A percentile compares a stretch with the other conserved stretches of the same genome.
These are phyloP conservation scores for Chaetophractus vellerosus DNA, from an alignment of 2,797 vertebrate genomes.

Conservation along the genomic window DNA sequence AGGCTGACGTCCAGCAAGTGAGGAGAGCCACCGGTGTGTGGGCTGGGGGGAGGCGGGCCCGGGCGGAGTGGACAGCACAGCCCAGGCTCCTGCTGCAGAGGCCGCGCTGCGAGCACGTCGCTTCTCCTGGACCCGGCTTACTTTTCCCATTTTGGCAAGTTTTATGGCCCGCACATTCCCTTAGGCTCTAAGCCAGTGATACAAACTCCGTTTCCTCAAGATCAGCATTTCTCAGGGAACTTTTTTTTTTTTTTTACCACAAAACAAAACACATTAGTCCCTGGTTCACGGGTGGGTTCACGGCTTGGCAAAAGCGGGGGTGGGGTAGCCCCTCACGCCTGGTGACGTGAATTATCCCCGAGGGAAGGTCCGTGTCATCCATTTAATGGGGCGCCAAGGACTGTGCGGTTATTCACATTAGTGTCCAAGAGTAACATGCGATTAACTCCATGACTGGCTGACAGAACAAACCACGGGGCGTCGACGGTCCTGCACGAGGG, in stretches of 20 bases:
- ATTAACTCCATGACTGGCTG: conserved; percentile 81
- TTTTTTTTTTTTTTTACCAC: background rate
- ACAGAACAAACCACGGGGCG: no score
- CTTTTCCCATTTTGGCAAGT: conserved; percentile 40
- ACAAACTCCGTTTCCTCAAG: conserved; percentile 43
- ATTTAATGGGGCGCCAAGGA: no score
- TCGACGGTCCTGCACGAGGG: conserved; percentile 80
- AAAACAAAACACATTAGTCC: conserved; percentile 12
- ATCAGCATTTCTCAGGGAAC: background rate
- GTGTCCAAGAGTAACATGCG: conserved; percentile 63
- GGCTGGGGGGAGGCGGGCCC: background rate
- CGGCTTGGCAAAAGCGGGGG: no score
- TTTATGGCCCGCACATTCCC: background rate
- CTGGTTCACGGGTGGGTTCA: conserved; percentile 71
- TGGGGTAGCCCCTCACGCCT: background rate
- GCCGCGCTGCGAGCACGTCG: background rate
- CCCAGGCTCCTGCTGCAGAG: background rate
- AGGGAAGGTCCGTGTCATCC: conserved; percentile 46
- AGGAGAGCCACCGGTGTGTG: background rate
- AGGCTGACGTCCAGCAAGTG: background rate
- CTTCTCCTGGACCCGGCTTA: background rate
- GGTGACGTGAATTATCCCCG: conserved; percentile 69
- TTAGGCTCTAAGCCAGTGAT: background rate
- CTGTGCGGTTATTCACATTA: conserved; percentile 80
- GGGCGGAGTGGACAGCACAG: no score